phyloP scores from a whole-genome alignment of 2,113 vertebrate species.

The Leucopternis melanops region DNA sequence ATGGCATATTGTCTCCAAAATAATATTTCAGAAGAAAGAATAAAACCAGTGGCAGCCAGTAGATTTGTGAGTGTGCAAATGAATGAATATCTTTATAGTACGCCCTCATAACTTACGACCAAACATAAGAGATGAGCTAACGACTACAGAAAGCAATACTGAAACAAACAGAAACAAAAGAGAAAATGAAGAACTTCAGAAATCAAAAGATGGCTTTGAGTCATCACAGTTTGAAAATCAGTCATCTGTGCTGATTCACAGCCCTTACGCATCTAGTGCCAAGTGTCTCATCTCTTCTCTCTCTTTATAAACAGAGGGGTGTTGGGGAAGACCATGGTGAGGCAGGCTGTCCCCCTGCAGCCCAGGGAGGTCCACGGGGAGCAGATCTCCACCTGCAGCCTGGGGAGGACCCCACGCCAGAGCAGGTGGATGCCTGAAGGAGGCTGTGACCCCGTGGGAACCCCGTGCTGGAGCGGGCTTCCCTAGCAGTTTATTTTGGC shows the following conservation, averaged over 20 bases:
- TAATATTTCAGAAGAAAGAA: background rate
- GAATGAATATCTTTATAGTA: background rate
- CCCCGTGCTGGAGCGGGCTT: too few relatives aligned
- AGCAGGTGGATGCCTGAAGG: too few relatives aligned
- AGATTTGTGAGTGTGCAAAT: background rate
- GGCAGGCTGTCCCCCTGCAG: too few relatives aligned
- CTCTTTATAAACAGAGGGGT: background rate
- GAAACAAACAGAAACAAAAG: background rate
- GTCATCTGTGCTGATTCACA: background rate
- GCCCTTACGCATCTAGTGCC: fast-evolving
- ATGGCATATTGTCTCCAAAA: background rate
- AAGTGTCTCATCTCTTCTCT: background rate
- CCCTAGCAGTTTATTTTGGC: conserved; percentile 36
- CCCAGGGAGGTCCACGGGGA: too few relatives aligned
- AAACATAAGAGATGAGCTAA: background rate
- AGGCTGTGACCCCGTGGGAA: too few relatives aligned
- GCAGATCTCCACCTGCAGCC: too few relatives aligned
- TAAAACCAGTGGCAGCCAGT: background rate
- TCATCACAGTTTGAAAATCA: background rate
- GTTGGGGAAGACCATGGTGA: too few relatives aligned
- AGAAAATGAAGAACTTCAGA: background rate
- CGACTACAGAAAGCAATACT: background rate
- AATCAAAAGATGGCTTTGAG: background rate
- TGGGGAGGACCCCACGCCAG: too few relatives aligned
- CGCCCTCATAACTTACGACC: background rate